A percentile compares a stretch with the other conserved stretches of the same genome.
These are phyloP conservation scores for Eubasilissa splendida DNA, from an alignment of 2,888 invertebrate genomes.

Conservation along the genomic window DNA sequence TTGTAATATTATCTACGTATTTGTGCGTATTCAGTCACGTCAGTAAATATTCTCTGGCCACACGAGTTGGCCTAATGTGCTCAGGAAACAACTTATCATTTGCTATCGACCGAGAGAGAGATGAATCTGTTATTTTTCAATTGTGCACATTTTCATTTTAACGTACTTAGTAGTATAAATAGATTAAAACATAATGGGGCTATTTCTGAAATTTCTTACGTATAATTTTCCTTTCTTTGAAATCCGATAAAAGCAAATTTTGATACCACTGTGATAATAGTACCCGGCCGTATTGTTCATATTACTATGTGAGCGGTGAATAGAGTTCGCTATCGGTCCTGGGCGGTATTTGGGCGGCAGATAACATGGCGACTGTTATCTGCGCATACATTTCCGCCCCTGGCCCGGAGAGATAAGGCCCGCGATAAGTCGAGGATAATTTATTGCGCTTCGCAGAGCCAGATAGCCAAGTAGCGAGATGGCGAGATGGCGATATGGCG, in stretches of 20 bases:
- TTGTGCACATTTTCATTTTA: no score
- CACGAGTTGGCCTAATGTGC: no score
- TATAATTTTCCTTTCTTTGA: background rate
- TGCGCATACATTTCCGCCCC: constrained; percentile 47
- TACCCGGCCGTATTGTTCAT: background rate
- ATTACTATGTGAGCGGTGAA: constrained; percentile 23
- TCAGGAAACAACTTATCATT: no score
- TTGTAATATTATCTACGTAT: no score
- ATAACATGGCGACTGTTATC: constrained; percentile 45
- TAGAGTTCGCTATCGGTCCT: constrained; percentile 45
- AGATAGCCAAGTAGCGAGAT: constrained; percentile 39
- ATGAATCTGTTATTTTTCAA: no score
- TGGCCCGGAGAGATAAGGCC: constrained; percentile 41
- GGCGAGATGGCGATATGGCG: background rate
- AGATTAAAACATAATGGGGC: no score
- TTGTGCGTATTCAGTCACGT: no score
- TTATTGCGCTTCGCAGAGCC: constrained; percentile 56
- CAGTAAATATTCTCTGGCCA: no score
- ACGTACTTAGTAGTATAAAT: no score
- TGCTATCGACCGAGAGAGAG: no score
- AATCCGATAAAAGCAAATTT: background rate
- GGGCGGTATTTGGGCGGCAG: constrained; percentile 46
- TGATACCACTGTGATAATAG: background rate
- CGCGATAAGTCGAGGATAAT: constrained; percentile 57
- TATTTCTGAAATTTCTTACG: no score